phyloP scores from a whole-genome alignment of 2,797 vertebrate species.

The Poecilia wingei region DNA sequence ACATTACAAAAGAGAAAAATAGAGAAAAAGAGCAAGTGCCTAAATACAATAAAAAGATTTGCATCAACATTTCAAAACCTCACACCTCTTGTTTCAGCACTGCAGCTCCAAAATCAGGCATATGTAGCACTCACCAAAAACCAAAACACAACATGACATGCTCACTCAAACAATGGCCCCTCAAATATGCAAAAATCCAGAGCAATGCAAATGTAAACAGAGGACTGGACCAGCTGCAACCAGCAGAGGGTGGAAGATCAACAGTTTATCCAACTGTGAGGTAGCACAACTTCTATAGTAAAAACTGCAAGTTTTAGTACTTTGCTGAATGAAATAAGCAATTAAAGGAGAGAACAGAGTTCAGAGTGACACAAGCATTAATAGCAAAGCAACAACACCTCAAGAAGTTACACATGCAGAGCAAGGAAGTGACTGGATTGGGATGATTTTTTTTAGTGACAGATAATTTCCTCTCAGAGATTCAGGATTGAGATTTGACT shows the following conservation, averaged over 20 bases:
- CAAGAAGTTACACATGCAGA: conserved; percentile 57
- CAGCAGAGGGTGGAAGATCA: conserved; percentile 68
- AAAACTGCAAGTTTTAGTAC: conserved; percentile 1
- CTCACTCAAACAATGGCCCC: conserved; percentile 47
- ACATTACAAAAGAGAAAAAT: background rate
- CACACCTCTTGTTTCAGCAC: conserved; percentile 55
- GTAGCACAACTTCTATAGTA: conserved; percentile 34
- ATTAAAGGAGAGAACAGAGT: background rate
- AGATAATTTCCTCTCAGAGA: conserved; percentile 26
- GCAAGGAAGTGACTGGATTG: conserved; percentile 22
- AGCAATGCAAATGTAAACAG: conserved; percentile 34
- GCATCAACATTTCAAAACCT: conserved; percentile 33
- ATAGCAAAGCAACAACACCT: conserved; percentile 50
- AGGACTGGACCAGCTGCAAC: conserved; percentile 35
- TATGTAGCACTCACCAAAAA: conserved; percentile 56
- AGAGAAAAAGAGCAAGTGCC: conserved; percentile 19
- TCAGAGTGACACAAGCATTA: conserved; percentile 33
- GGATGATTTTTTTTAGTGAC: conserved; percentile 68
- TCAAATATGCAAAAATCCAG: conserved; percentile 43
- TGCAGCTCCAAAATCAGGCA: conserved; percentile 49
- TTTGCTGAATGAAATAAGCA: conserved; percentile 8
- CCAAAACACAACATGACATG: conserved; percentile 68
- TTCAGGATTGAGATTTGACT: background rate
- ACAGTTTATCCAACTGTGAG: conserved; percentile 29
- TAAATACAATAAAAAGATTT: conserved; percentile 20